Evolutionary conservation across 2,797 vertebrate genomes (phyloP).

Genomic region (Coendou prehensilis): DNA sequence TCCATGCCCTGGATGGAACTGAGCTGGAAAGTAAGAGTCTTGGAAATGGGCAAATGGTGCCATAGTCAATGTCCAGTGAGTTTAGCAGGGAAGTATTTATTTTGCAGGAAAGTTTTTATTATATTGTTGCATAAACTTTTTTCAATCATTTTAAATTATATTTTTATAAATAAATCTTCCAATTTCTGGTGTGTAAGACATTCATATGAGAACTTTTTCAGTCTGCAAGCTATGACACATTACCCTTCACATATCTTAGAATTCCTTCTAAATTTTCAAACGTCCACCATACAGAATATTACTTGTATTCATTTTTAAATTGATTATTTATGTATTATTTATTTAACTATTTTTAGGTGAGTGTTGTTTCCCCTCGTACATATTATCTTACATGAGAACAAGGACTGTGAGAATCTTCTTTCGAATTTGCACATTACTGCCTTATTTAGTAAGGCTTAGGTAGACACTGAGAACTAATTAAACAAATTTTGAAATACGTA

Average conservation of each 20-base stretch:
- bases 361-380: not conserved
- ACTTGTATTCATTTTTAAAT: not conserved
- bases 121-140: not conserved
- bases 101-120: not conserved
- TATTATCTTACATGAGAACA: not conserved
- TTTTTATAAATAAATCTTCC: not conserved
- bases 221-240: not conserved
- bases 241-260: not conserved
- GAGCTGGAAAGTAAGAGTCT: not conserved
- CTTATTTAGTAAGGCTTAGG: not conserved
- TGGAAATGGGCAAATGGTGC: slow-evolving; percentile 59
- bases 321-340: not conserved
- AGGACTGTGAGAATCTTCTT: not conserved
- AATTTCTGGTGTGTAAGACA: not conserved
- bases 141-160: not conserved
- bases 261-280: not conserved
- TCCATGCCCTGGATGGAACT: slow-evolving; percentile 32
- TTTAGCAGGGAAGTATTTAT: not conserved
- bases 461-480: not conserved
- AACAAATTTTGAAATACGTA: not conserved
- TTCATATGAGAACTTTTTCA: not conserved
- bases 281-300: not conserved
- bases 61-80: slow-evolving; percentile 23
- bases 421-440: not conserved
- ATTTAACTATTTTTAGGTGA: not conserved